Percentiles rank a stretch among this genome's conserved stretches.
These are phyloP conservation scores for Acholoe squamosa DNA, from an alignment of 2,888 invertebrate genomes.

Conservation along the genomic window DNA sequence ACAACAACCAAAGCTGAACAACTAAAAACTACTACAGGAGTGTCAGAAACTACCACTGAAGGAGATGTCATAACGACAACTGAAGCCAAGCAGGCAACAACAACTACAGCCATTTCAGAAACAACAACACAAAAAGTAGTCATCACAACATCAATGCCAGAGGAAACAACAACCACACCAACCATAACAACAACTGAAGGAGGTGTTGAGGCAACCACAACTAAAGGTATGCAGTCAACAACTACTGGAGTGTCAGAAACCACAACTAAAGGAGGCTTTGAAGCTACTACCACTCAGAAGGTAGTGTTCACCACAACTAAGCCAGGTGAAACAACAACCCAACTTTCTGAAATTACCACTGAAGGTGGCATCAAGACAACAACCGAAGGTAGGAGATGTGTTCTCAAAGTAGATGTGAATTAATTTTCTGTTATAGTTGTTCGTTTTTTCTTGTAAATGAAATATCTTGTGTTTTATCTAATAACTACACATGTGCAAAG, in stretches of 20 bases:
- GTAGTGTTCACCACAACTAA: background rate
- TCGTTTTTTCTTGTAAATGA: no score
- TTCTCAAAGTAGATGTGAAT: no score
- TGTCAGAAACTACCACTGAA: background rate
- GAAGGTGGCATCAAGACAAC: no score
- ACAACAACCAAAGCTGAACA: no score
- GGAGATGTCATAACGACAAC: background rate
- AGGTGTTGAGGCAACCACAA: background rate
- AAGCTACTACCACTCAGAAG: background rate
- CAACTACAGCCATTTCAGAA: background rate
- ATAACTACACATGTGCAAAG: no score
- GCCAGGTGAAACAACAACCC: background rate
- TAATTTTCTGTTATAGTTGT: no score
- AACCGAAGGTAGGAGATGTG: no score
- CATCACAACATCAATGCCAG: background rate
- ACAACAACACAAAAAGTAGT: no score
- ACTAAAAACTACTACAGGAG: background rate
- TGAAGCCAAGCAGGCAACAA: background rate
- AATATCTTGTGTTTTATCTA: no score
- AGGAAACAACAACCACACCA: background rate
- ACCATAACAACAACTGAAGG: background rate
- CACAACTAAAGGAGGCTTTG: background rate
- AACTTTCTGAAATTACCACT: background rate
- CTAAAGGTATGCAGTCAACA: no score
- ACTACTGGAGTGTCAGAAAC: background rate